phyloP scores from a whole-genome alignment of 2,888 invertebrate genomes.

The Trichopoda pennipes region DNA sequence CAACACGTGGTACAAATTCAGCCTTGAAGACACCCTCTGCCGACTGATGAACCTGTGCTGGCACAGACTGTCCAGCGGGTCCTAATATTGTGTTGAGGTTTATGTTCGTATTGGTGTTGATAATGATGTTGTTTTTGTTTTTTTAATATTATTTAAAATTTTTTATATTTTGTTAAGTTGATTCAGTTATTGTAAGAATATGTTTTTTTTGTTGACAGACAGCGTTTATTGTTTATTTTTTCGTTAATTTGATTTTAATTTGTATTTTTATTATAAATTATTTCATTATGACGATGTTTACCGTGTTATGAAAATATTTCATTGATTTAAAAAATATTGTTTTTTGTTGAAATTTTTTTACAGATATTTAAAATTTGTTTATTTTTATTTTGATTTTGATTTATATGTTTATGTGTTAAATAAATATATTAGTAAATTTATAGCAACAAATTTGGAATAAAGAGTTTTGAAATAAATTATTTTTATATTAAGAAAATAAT shows the following conservation, averaged over 20 bases:
- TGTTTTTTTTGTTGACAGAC: conserved; percentile 42
- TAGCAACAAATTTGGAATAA: conserved; percentile 56
- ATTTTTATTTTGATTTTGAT: conserved; percentile 41
- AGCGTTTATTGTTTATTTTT: background rate
- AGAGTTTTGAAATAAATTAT: conserved; percentile 34
- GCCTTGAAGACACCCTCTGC: conserved; percentile 92
- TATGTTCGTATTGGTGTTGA: no score
- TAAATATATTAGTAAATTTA: conserved; percentile 60
- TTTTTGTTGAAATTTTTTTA: conserved; percentile 62
- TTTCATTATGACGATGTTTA: conserved; percentile 8
- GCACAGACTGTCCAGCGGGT: conserved; percentile 94
- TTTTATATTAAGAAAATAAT: conserved; percentile 31
- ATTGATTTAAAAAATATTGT: conserved; percentile 45
- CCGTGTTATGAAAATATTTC: conserved; percentile 38
- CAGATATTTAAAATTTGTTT: conserved; percentile 47
- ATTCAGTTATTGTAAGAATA: background rate
- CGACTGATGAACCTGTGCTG: conserved; percentile 92
- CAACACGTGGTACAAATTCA: conserved; percentile 94
- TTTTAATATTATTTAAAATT: conserved; percentile 52
- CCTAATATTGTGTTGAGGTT: conserved; percentile 82
- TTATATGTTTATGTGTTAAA: conserved; percentile 45
- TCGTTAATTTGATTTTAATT: conserved; percentile 11
- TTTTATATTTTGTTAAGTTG: conserved; percentile 20
- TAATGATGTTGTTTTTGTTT: conserved; percentile 40
- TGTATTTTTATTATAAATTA: conserved; percentile 56